Evolutionary conservation across 2,113 vertebrate species (phyloP).

Genomic region (Pan paniscus): DNA sequence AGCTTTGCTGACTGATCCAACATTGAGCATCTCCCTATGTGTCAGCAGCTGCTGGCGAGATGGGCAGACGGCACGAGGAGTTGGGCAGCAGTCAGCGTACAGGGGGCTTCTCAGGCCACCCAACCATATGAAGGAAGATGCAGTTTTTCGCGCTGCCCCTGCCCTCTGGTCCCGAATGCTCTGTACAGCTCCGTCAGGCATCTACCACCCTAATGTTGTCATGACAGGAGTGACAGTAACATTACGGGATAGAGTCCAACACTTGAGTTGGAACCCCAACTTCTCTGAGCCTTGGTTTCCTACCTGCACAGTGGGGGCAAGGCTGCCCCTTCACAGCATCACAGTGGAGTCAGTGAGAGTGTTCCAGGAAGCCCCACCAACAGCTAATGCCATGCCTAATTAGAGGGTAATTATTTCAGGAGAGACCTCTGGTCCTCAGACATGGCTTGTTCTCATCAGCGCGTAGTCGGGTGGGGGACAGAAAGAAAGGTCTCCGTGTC

Average conservation of each 20-base stretch:
- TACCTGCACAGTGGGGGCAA: not conserved
- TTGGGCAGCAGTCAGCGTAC: not conserved
- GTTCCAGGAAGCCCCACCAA: not conserved
- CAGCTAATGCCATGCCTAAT: not conserved
- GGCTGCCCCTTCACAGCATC: not conserved
- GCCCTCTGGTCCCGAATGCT: not conserved
- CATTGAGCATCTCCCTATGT: not conserved
- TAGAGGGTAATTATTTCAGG: not conserved
- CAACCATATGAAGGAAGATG: not conserved
- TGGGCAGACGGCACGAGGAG: not conserved
- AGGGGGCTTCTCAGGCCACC: not conserved
- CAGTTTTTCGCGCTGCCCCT: not conserved
- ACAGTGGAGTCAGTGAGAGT: not conserved
- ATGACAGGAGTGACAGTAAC: rapidly evolving
- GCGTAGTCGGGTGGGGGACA: not conserved
- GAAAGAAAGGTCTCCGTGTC: not conserved
- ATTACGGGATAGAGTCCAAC: not conserved
- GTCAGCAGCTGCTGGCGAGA: not conserved
- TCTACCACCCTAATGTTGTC: rapidly evolving
- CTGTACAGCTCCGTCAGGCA: not conserved
- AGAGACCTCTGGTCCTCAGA: not conserved
- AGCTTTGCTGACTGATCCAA: not conserved
- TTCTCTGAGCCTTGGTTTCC: not conserved
- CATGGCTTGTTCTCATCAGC: not conserved
- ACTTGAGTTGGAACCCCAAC: not conserved